Evolutionary conservation across 2,113 vertebrate genomes (phyloP).

Genomic region (Ictalurus furcatus): DNA sequence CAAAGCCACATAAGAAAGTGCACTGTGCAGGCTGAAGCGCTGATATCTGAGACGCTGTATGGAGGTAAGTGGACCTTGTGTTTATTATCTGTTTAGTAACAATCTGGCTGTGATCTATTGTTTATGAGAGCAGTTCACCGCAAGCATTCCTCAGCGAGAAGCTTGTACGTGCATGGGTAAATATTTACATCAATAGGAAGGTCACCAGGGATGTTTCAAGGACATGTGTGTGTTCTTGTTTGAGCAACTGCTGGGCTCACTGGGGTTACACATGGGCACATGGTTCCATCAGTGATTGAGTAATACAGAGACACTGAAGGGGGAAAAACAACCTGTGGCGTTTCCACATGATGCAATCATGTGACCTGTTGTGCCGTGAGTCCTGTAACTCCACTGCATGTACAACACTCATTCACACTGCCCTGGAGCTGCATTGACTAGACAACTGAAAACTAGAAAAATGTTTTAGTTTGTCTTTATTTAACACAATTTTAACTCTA

Average conservation of each 20-base stretch:
- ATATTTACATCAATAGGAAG: conserved; percentile 37
- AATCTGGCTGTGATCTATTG: background rate
- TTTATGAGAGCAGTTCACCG: background rate
- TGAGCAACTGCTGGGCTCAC: conserved; percentile 20
- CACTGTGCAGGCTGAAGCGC: no score
- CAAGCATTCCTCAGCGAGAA: conserved; percentile 17
- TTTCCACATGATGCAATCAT: background rate
- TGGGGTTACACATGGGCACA: background rate
- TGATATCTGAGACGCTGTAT: background rate
- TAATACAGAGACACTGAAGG: background rate
- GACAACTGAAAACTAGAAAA: no score
- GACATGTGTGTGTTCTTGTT: conserved; percentile 11
- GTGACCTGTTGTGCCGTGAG: background rate
- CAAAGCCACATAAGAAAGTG: background rate
- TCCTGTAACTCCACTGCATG: background rate
- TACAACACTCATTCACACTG: background rate
- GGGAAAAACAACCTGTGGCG: background rate
- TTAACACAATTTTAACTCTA: background rate
- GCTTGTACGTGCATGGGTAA: conserved; percentile 11
- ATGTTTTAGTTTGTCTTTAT: background rate
- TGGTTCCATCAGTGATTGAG: conserved; percentile 14
- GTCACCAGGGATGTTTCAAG: conserved; percentile 33
- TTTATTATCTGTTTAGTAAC: background rate
- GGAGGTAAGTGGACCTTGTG: background rate
- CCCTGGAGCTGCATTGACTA: no score